Base-by-base conservation (phyloP, 1,140 invertebrate species). In the Orius laevigatus region DNA sequence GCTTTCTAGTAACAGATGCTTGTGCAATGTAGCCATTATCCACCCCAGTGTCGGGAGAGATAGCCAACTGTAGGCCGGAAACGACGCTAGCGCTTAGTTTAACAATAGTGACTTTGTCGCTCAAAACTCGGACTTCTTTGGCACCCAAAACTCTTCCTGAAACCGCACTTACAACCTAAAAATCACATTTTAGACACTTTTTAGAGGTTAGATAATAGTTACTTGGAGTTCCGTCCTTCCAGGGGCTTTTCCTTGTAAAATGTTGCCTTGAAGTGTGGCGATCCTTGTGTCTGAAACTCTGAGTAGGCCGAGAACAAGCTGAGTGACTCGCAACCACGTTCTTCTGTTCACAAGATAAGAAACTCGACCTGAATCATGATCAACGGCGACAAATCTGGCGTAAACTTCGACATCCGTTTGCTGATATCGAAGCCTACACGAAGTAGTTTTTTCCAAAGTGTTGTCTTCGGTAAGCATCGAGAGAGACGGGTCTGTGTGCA, bases 141-240 rank as follows among this genome's bases (percentile, higher is more conserved):
- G 86, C 78, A 15, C 89, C 92, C 56, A 94, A 83, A 0, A 93
- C 84, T 14, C 85, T 72, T 1, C 91, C 89, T 3, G 86, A 89
- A 20, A 93, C 87, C 1, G 90, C 87, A 0, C 90, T 93, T 11
- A 94, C 60, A 8, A 91, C 82, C 77, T 81, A 58, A 16, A 38
- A 38, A 34, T 8, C 10, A 38, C 3, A 38, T 3, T 12, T 38
- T n/a, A 38, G 36, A 4, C 36, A 38, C 33, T n/a, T 12, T 12
- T 10, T 5, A 38, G 11, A 16, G 4, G 36, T 10, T 9, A n/a
- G 40, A 48, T 6, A 35, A 25, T 48, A 53, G 55, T 53, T 58
- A 87, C 84, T 70, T 96, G 91, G 0, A 97, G 79, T 68, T 95
- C 90, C 1, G 91, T 92, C 14, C 84, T 66, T 2, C 92, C 93